Percentiles rank a stretch among this genome's conserved stretches.
phyloP scores from a whole-genome alignment of 2,888 invertebrate genomes.

The Coenonympha glycerion region DNA sequence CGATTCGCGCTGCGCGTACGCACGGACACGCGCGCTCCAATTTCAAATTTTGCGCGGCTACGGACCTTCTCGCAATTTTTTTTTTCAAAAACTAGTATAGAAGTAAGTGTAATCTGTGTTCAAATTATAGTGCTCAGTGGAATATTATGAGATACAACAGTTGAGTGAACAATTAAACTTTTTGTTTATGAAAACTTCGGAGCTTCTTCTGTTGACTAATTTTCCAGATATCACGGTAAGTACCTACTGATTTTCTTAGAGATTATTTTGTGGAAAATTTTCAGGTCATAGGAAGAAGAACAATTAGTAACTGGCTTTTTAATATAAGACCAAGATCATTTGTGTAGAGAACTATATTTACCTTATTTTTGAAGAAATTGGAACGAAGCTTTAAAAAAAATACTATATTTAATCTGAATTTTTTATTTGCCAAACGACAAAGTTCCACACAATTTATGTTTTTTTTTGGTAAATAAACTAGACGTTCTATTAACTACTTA shows the following conservation, averaged over 20 bases:
- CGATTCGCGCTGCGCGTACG: slow-evolving; percentile 62
- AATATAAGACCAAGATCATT: too few relatives aligned
- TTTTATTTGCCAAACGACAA: too few relatives aligned
- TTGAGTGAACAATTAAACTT: slow-evolving; percentile 42
- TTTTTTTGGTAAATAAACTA: too few relatives aligned
- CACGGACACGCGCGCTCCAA: slow-evolving; percentile 51
- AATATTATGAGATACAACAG: slow-evolving; percentile 35
- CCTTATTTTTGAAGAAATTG: too few relatives aligned
- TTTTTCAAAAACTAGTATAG: slow-evolving; percentile 18
- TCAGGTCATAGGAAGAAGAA: neutral
- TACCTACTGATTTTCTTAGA: neutral
- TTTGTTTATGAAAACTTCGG: slow-evolving; percentile 38
- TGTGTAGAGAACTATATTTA: too few relatives aligned
- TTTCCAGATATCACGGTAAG: slow-evolving; percentile 21
- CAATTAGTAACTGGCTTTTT: too few relatives aligned
- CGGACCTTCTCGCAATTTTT: slow-evolving; percentile 25
- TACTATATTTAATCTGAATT: too few relatives aligned
- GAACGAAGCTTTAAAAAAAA: too few relatives aligned
- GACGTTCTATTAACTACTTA: too few relatives aligned
- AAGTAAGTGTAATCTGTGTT: slow-evolving; percentile 38
- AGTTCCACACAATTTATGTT: too few relatives aligned
- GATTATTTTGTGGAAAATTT: neutral
- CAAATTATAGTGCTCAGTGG: slow-evolving; percentile 36
- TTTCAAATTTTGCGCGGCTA: slow-evolving; percentile 39
- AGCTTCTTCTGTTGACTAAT: slow-evolving; percentile 33